Percentiles rank a stretch among this genome's conserved stretches.
Evolutionary conservation across 2,797 vertebrate species (phyloP).

Genomic region (Squalus acanthias): DNA sequence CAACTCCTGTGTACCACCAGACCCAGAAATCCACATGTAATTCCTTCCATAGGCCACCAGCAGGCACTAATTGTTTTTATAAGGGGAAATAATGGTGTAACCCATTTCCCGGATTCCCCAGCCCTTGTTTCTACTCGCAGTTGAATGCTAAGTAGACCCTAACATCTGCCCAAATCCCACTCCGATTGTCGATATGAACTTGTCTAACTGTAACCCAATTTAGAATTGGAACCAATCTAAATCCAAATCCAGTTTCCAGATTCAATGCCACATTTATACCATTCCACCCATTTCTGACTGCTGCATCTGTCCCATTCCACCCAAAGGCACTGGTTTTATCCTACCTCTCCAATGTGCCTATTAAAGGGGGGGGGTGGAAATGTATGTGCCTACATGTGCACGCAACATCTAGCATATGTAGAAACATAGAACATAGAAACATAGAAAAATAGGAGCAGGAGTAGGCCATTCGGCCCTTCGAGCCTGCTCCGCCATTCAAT

Average conservation of each 20-base stretch:
- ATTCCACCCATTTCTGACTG: neutral
- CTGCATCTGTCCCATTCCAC: neutral
- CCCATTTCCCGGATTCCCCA: neutral
- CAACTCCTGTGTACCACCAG: neutral
- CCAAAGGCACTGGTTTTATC: neutral
- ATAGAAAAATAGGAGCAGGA: no score
- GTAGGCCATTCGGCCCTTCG: no score
- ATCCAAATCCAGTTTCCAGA: neutral
- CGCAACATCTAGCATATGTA: neutral
- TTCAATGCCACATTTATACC: neutral
- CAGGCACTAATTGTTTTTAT: neutral
- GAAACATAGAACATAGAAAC: no score
- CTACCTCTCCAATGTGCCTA: neutral
- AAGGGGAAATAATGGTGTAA: constrained; percentile 13
- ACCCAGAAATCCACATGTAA: neutral
- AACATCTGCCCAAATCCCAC: neutral
- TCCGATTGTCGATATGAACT: neutral
- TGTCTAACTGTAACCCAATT: neutral
- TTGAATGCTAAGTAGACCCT: neutral
- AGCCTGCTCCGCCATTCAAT: no score
- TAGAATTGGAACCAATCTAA: neutral
- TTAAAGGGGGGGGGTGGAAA: neutral
- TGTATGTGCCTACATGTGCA: neutral
- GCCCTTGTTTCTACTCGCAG: neutral
- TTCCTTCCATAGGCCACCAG: neutral